Conservation (phyloP, 2,888 invertebrate genomes). For the Galerucella calmariensis region DNA sequence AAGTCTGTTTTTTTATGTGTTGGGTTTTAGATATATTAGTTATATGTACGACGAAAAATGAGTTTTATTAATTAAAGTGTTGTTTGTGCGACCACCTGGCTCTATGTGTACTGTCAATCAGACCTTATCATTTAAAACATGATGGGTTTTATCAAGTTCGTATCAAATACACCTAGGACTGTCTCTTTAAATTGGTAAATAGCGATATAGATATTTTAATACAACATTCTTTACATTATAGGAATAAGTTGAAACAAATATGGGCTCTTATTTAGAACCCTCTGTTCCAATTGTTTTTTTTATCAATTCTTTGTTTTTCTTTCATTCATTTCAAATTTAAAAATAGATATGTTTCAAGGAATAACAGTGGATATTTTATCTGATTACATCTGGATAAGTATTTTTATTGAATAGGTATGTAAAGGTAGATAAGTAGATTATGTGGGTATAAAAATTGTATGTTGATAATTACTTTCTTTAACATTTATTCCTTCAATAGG, state of each 20-base stretch:
- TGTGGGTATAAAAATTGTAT: not conserved
- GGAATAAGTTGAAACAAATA: constrained; percentile 35
- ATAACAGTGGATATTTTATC: not conserved
- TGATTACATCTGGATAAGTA: not conserved
- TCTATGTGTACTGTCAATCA: constrained; percentile 56
- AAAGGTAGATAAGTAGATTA: constrained; percentile 7
- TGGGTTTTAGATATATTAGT: constrained; percentile 4
- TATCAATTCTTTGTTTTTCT: constrained; percentile 6
- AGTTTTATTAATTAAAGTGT: constrained; percentile 48
- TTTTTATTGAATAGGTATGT: constrained; percentile 6
- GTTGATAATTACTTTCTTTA: too few species aligned
- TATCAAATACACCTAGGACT: constrained; percentile 53
- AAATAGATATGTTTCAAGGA: constrained; percentile 8
- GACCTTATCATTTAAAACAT: constrained; percentile 57
- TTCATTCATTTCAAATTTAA: constrained; percentile 7
- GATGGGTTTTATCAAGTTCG: constrained; percentile 56
- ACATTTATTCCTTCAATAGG: too few species aligned
- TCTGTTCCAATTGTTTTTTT: constrained; percentile 48
- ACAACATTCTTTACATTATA: constrained; percentile 8
- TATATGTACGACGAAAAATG: constrained; percentile 36
- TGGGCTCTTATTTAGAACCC: constrained; percentile 47
- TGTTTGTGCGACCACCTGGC: constrained; percentile 62
- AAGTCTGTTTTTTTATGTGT: not conserved
- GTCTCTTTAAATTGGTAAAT: constrained; percentile 56
- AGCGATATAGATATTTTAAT: constrained; percentile 32